phyloP scores from a whole-genome alignment of 1,140 invertebrate species.

The Macrocentrus cingulum region DNA sequence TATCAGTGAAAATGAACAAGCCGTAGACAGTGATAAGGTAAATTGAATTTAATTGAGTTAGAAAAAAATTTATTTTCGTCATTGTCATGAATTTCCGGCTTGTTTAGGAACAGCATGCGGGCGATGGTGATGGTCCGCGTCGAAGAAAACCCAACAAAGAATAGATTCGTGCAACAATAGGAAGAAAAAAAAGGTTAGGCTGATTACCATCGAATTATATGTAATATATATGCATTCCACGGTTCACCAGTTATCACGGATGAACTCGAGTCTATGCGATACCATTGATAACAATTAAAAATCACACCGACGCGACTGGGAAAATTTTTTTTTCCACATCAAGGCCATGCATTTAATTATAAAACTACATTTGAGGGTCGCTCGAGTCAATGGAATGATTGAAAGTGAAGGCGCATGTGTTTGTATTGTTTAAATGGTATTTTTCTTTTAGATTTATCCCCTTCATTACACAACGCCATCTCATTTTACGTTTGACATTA shows the following conservation, averaged over 20 bases:
- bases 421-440: not conserved
- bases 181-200: constrained; percentile 18
- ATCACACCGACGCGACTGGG: not conserved
- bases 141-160: constrained; percentile 57
- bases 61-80: no score
- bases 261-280: constrained; percentile 29
- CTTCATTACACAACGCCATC: no score
- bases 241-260: constrained; percentile 36
- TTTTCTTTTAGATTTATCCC: not conserved
- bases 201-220: constrained; percentile 35
- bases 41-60: no score
- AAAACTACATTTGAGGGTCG: constrained; percentile 1
- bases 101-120: constrained; percentile 27
- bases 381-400: constrained; percentile 1
- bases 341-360: constrained; percentile 14
- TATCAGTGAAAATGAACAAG: constrained; percentile 52
- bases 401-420: not conserved
- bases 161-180: constrained; percentile 24
- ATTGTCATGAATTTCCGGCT: constrained; percentile 9
- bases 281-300: constrained; percentile 23
- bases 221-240: constrained; percentile 44
- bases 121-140: constrained; percentile 47
- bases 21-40: constrained; percentile 44
- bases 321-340: not conserved
- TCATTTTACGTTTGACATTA: no score